Percentiles rank a stretch among this genome's conserved stretches.
Evolutionary conservation across 64 coral and sea anemone genomes (phyloP).

Genomic region (Dendrophyllia cribrosa): DNA sequence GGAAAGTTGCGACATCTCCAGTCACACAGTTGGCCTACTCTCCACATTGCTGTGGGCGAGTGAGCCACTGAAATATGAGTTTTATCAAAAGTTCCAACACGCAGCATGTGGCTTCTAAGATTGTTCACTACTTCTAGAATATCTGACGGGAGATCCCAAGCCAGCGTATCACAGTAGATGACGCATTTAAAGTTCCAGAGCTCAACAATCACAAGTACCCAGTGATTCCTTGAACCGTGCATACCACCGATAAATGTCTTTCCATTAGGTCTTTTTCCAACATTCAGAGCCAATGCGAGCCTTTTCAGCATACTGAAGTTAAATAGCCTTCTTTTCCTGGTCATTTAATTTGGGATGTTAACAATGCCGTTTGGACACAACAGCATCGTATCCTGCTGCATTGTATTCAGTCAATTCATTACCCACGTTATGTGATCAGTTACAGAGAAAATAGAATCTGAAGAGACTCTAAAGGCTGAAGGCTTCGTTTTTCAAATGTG

Average conservation of each 20-base stretch:
- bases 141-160: constrained; percentile 34
- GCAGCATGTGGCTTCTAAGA: constrained; percentile 18
- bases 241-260: constrained; percentile 7
- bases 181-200: constrained; percentile 26
- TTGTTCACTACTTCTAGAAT: constrained; percentile 31
- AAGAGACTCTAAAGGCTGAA: too few species aligned
- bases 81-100: constrained; percentile 12
- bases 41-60: background rate
- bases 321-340: constrained; percentile 14
- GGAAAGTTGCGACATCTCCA: constrained; percentile 55
- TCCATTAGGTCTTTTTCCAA: constrained; percentile 43
- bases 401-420: too few species aligned
- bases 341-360: constrained; percentile 19
- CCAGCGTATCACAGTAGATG: constrained; percentile 46
- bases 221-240: constrained; percentile 25
- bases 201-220: constrained; percentile 43
- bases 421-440: too few species aligned
- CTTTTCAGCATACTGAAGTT: constrained; percentile 20
- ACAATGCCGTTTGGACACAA: background rate
- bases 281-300: constrained; percentile 8
- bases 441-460: too few species aligned
- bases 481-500: too few species aligned
- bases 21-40: background rate
- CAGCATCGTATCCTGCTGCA: background rate
- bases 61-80: constrained; percentile 7